Conservation (phyloP, 2,113 vertebrate species). For the Lampris incognitus region DNA sequence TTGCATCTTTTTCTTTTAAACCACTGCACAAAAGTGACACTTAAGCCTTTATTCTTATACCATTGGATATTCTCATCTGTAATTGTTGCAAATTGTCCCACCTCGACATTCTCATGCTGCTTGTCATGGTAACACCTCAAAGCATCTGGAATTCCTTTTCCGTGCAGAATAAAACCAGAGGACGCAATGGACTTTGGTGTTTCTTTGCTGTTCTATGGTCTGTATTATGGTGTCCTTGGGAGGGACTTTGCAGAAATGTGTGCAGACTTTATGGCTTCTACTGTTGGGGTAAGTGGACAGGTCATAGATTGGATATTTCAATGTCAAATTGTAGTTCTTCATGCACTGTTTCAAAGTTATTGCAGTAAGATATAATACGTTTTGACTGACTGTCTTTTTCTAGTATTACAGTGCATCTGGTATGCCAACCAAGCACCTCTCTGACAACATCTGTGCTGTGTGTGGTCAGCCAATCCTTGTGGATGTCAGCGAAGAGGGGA, state of each 20-base stretch:
- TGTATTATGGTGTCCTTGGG: constrained; percentile 97
- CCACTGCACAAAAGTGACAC: too few species aligned
- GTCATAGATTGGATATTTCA: background rate
- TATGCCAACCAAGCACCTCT: constrained; percentile 98
- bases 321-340: background rate
- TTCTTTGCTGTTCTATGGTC: constrained; percentile 95
- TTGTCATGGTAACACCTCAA: background rate
- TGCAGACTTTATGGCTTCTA: constrained; percentile 98
- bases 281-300: constrained; percentile 88
- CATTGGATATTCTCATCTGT: too few species aligned
- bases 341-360: background rate
- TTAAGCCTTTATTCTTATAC: too few species aligned
- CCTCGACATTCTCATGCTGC: too few species aligned
- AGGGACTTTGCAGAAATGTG: constrained; percentile 99
- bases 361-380: background rate
- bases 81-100: too few species aligned
- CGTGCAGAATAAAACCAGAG: constrained; percentile 93
- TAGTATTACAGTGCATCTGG: constrained; percentile 97
- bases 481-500: constrained; percentile 96
- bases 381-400: background rate
- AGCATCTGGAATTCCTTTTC: background rate
- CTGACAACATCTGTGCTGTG: constrained; percentile 94
- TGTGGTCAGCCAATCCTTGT: constrained; percentile 97
- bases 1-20: too few species aligned
- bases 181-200: constrained; percentile 98